phyloP scores from a whole-genome alignment of 2,888 invertebrate genomes.

The Coelinius sp. region DNA sequence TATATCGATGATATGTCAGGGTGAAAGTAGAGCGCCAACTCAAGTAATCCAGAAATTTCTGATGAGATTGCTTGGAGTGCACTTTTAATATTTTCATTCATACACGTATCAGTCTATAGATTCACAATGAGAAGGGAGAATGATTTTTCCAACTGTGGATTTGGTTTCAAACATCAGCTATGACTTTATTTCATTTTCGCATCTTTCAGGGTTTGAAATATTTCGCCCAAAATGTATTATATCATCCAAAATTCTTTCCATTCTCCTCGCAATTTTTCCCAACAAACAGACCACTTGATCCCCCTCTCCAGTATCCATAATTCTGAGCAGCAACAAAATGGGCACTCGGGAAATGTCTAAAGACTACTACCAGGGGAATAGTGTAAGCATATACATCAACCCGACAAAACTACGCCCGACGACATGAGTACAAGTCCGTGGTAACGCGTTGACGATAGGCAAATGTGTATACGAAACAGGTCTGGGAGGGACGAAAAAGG shows the following conservation, averaged over 20 bases:
- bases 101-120: background rate
- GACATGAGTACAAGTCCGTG: conserved; percentile 26
- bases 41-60: background rate
- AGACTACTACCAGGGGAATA: conserved; percentile 31
- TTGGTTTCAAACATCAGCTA: too few species aligned
- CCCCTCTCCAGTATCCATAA: conserved; percentile 27
- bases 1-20: background rate
- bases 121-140: background rate
- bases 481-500: background rate
- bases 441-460: conserved; percentile 25
- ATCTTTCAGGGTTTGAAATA: too few species aligned
- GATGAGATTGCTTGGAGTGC: background rate
- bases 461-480: conserved; percentile 28
- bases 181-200: too few species aligned
- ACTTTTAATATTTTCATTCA: background rate
- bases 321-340: conserved; percentile 25
- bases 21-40: background rate
- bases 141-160: background rate
- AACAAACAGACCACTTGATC: background rate
- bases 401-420: conserved; percentile 24
- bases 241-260: background rate
- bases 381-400: conserved; percentile 28
- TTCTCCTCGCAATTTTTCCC: background rate
- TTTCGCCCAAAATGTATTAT: too few species aligned
- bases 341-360: conserved; percentile 35